phyloP scores from a whole-genome alignment of 2,888 invertebrate species.

The Aricia artaxerxes region DNA sequence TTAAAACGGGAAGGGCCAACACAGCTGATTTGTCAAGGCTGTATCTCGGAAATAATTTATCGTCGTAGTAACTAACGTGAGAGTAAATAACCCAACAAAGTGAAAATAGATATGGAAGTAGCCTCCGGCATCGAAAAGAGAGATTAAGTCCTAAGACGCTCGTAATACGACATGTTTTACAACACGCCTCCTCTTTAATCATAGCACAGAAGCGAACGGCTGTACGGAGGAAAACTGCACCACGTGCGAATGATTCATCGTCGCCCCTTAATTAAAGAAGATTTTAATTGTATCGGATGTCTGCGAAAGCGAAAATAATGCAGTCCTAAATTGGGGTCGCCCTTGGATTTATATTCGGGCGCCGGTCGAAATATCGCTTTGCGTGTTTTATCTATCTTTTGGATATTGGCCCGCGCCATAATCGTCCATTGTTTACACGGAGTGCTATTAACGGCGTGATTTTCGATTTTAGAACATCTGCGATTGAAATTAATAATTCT shows the following conservation, averaged over 20 bases:
- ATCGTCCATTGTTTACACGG: slow-evolving; percentile 43
- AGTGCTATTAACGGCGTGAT: slow-evolving; percentile 42
- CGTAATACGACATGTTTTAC: slow-evolving; percentile 57
- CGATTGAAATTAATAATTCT: slow-evolving; percentile 34
- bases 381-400: slow-evolving; percentile 63
- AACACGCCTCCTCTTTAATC: slow-evolving; percentile 47
- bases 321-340: slow-evolving; percentile 79
- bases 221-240: slow-evolving; percentile 79
- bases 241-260: slow-evolving; percentile 81
- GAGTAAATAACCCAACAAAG: slow-evolving; percentile 78
- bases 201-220: slow-evolving; percentile 57
- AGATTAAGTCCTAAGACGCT: slow-evolving; percentile 51
- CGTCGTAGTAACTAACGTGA: slow-evolving; percentile 75
- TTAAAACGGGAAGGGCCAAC: background rate
- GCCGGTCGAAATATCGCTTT: slow-evolving; percentile 66
- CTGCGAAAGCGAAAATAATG: slow-evolving; percentile 81
- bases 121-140: slow-evolving; percentile 49
- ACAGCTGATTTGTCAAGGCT: slow-evolving; percentile 20
- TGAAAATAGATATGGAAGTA: slow-evolving; percentile 73
- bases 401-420: slow-evolving; percentile 46
- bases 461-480: slow-evolving; percentile 36
- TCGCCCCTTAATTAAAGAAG: slow-evolving; percentile 81
- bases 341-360: slow-evolving; percentile 71
- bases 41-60: slow-evolving; percentile 61
- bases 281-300: slow-evolving; percentile 82